Percentiles rank a stretch among this genome's conserved stretches.
Conservation (phyloP, 1,140 invertebrate genomes). For the Teleopsis dalmanni region DNA sequence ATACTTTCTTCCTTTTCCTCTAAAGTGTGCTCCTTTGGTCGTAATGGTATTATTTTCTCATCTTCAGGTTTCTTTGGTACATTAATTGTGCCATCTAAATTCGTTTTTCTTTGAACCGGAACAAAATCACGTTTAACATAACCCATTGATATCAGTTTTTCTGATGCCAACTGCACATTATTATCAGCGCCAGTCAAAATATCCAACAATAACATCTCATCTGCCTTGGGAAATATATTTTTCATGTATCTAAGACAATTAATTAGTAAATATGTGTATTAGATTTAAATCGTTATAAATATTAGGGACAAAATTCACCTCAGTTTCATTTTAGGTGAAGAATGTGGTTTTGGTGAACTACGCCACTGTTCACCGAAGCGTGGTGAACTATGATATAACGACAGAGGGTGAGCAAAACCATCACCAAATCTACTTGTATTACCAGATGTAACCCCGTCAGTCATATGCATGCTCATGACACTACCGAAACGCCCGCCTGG, state of each 20-base stretch:
- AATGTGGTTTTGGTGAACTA: conserved; percentile 57
- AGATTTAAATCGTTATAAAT: neutral
- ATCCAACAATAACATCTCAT: conserved; percentile 80
- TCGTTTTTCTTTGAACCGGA: conserved; percentile 41
- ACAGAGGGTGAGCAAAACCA: conserved; percentile 8
- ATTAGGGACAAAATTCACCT: conserved; percentile 50
- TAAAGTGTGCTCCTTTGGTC: conserved; percentile 57
- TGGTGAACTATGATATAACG: conserved; percentile 49
- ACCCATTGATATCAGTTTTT: conserved; percentile 67
- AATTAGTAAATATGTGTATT: neutral
- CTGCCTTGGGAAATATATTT: conserved; percentile 82
- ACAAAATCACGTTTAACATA: conserved; percentile 68
- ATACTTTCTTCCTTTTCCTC: conserved; percentile 70
- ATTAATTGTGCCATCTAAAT: conserved; percentile 45
- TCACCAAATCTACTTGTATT: conserved; percentile 4
- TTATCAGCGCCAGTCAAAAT: conserved; percentile 76
- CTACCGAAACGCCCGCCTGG: conserved; percentile 50
- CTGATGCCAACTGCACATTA: conserved; percentile 78
- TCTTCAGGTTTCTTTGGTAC: conserved; percentile 44
- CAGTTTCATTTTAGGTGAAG: conserved; percentile 85
- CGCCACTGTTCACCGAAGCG: conserved; percentile 46
- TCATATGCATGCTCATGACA: conserved; percentile 40
- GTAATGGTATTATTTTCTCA: conserved; percentile 47
- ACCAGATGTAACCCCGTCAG: conserved; percentile 6
- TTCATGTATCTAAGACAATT: conserved; percentile 68